These are phyloP conservation scores for Papilio aristodemus DNA, from an alignment of 1,140 invertebrate genomes.

Conservation along the genomic window DNA sequence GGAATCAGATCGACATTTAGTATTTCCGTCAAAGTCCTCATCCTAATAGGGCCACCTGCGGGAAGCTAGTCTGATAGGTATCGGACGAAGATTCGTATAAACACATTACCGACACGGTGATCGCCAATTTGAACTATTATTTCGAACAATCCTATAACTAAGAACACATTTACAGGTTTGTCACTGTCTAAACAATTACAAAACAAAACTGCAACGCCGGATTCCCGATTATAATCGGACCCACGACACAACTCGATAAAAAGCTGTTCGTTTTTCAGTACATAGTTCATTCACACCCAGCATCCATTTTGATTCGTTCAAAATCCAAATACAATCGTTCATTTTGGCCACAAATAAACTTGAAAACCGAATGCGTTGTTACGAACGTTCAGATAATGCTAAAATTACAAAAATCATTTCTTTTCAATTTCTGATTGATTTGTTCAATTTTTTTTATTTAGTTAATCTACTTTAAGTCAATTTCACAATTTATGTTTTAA, in stretches of 20 bases:
- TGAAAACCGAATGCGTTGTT: constrained; percentile 65
- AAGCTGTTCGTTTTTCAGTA: constrained; percentile 80
- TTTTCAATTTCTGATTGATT: not conserved
- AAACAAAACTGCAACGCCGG: constrained; percentile 69
- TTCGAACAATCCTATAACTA: constrained; percentile 45
- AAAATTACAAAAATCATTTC: constrained; percentile 5
- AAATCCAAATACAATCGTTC: constrained; percentile 79
- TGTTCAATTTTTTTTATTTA: not conserved
- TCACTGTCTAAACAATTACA: constrained; percentile 62
- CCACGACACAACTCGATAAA: constrained; percentile 78
- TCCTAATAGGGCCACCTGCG: constrained; percentile 77
- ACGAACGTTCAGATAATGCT: constrained; percentile 53
- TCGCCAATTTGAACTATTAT: constrained; percentile 61
- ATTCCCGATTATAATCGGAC: constrained; percentile 73
- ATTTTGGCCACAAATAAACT: constrained; percentile 70
- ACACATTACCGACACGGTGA: constrained; percentile 77
- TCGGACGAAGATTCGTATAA: constrained; percentile 52
- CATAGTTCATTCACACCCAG: constrained; percentile 81
- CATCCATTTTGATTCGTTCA: constrained; percentile 82
- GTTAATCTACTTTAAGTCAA: not conserved
- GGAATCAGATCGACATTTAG: constrained; percentile 64
- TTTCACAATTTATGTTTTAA: not conserved
- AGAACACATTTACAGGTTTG: constrained; percentile 55
- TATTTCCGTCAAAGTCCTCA: constrained; percentile 72
- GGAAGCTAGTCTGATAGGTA: constrained; percentile 64